Conservation (phyloP, 2,797 vertebrate species). For the Synaphobranchus kaupii region DNA sequence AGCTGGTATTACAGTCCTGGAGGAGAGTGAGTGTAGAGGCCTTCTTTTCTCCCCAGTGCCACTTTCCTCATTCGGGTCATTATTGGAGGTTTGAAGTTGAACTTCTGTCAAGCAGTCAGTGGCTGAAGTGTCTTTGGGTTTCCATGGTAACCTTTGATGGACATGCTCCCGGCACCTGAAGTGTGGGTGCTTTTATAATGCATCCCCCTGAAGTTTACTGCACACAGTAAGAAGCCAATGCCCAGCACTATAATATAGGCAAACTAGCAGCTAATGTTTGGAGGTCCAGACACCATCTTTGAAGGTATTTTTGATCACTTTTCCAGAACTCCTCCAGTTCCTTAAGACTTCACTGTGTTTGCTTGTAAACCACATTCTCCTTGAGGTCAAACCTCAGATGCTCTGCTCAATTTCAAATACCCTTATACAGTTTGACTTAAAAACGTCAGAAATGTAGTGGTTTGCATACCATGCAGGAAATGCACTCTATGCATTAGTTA, state of each 20-base stretch:
- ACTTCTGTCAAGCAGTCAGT: background rate
- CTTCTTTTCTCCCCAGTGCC: background rate
- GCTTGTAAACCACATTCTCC: background rate
- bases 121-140: background rate
- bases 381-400: background rate
- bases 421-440: background rate
- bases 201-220: background rate
- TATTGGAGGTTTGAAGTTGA: background rate
- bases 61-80: background rate
- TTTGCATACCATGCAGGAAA: background rate
- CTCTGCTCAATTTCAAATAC: background rate
- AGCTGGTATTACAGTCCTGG: background rate
- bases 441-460: background rate
- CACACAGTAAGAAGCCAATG: background rate
- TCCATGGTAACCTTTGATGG: constrained; percentile 1
- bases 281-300: background rate
- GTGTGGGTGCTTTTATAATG: background rate
- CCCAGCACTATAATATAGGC: background rate
- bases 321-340: background rate
- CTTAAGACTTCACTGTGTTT: background rate
- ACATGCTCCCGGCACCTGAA: background rate
- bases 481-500: background rate
- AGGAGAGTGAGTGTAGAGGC: background rate
- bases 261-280: background rate
- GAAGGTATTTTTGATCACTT: background rate